Base-by-base conservation (phyloP, 2,888 invertebrate genomes). In the Quadriops clusia region DNA sequence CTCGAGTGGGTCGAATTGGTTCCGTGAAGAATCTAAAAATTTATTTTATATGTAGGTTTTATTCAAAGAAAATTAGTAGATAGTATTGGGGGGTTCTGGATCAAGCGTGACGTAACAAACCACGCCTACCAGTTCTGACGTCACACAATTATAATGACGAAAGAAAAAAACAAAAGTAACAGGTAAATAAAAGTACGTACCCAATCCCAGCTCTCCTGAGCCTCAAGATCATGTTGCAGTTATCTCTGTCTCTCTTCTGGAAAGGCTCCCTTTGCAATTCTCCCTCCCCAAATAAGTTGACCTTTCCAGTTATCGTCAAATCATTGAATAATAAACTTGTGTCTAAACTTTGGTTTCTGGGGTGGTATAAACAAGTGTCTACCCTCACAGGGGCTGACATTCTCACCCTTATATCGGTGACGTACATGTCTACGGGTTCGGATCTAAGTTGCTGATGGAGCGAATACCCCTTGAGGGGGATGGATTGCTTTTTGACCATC, bases 271-370 rank as follows among this genome's bases (percentile, higher is more conserved):
- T 63, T 7, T 63, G 63, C 36, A 66, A 60, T 30, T 57, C 54
- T 4, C 49, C 56, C 15, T 56, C 61, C 35, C 53, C 52, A 41
- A 58, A 61, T 18, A 83, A 56, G 37, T 79, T 77, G 0, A 84
- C 77, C 44, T 72, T 71, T 1, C 85, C 84, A 37, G 81, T 80
- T 28, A 85, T 80, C 1, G 82, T 79, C 21, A 86, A 59, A 49
- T 85, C 85, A 44, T 79, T 78, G 59, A 86, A 83, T 7, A 80
- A 63, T 0, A 86, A 64, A 50, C 81, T 72, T 1, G 83, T 83
- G 43, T 80, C 80, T 5, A 85, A 61, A 7, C 80, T 81, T 4
- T 76, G 70, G 51, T 78, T 82, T 39, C 68, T 64, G 0, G 81
- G 79, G 48, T 81, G 77, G 54, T 76, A 86, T 42, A 74, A 68